A percentile compares a stretch with the other conserved stretches of the same genome.
These are phyloP conservation scores for Subanguina moxae DNA, from an alignment of 1,140 invertebrate genomes.

Conservation along the genomic window DNA sequence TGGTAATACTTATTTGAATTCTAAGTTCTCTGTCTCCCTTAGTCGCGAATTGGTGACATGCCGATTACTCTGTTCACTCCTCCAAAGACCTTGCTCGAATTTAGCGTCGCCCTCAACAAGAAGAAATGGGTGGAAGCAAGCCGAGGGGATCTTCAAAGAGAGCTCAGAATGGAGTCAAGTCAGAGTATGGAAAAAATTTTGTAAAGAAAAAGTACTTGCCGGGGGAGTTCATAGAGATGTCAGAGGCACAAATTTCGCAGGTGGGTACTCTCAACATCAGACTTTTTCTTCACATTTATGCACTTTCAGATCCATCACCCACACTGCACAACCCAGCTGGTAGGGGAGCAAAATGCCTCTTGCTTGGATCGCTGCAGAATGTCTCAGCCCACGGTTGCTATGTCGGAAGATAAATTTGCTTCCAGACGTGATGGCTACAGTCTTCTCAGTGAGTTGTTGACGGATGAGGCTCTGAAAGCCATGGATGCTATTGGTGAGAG, in stretches of 20 bases:
- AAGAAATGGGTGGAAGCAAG: slow-evolving; percentile 1
- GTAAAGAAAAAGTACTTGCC: slow-evolving; percentile 11
- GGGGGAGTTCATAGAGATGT: slow-evolving; percentile 15
- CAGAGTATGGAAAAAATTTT: slow-evolving; percentile 20
- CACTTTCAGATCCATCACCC: slow-evolving; percentile 20
- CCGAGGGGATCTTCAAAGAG: neutral
- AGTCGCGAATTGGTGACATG: no score
- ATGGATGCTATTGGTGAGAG: slow-evolving; percentile 44
- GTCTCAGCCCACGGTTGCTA: neutral
- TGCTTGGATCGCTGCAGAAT: neutral
- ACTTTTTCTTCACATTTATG: no score
- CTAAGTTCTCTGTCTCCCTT: no score
- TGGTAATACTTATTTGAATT: neutral
- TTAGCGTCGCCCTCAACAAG: slow-evolving; percentile 8
- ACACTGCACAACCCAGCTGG: neutral
- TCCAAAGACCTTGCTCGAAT: no score
- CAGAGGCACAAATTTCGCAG: slow-evolving; percentile 3
- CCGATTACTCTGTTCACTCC: no score
- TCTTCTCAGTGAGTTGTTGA: slow-evolving; percentile 21
- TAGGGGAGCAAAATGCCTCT: neutral
- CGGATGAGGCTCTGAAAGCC: slow-evolving; percentile 45
- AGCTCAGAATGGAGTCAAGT: slow-evolving; percentile 4
- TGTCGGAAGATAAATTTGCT: slow-evolving; percentile 26
- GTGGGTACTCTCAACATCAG: no score
- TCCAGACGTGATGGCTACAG: slow-evolving; percentile 12